Percentiles rank a stretch among this genome's conserved stretches.
These are phyloP conservation scores for Melinopterus prodromus DNA, from an alignment of 2,888 invertebrate species.

Conservation along the genomic window DNA sequence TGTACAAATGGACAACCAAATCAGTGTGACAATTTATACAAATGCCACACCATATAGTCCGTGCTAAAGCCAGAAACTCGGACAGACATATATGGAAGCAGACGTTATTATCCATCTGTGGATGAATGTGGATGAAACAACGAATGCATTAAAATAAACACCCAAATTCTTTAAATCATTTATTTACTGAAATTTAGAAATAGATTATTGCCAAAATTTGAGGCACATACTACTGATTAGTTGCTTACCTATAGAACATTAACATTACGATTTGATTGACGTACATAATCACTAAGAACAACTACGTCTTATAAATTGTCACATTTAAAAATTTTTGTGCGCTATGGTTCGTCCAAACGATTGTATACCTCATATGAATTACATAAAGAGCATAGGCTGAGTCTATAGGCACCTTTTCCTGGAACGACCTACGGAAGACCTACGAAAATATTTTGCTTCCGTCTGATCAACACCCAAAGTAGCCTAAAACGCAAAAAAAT, in stretches of 20 bases:
- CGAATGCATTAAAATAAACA: background rate
- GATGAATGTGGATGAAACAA: background rate
- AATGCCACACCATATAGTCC: no score
- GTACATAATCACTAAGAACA: conserved; percentile 11
- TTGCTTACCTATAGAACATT: background rate
- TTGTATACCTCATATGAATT: background rate
- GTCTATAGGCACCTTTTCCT: background rate
- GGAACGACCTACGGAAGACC: background rate
- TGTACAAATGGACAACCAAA: no score
- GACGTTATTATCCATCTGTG: no score
- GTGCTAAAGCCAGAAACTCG: no score
- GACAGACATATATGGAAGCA: no score
- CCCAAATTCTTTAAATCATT: background rate
- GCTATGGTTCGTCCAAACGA: background rate
- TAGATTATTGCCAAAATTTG: conserved; percentile 38
- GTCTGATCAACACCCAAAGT: background rate
- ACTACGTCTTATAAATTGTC: background rate
- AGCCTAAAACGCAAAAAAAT: background rate
- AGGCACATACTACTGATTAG: conserved; percentile 32
- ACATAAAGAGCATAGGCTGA: background rate
- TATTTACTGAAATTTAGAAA: conserved; percentile 26
- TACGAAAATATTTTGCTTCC: background rate
- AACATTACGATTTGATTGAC: conserved; percentile 10
- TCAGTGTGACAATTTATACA: no score
- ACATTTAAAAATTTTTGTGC: background rate